Base-by-base conservation (phyloP, 2,113 vertebrate genomes). In the Sus scrofa region DNA sequence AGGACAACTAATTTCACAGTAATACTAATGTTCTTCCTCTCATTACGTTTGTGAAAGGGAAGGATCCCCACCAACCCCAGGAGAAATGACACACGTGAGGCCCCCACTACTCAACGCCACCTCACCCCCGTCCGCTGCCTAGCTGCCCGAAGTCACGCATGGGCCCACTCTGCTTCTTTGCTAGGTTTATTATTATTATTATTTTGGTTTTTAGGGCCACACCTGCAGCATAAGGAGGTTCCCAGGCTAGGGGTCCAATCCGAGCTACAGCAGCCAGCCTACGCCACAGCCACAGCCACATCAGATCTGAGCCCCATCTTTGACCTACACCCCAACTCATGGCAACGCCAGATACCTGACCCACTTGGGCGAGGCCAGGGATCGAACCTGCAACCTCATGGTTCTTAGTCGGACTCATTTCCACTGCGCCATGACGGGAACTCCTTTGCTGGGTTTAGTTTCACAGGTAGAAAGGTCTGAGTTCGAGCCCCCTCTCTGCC, bases 21-120 rank as follows among this genome's bases (percentile, higher is more conserved):
- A 82, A 44, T n/a, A 60, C 1, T 15, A 0, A 24, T 16, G n/a
- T 32, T 52, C 56, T 84, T 84, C 79, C 74, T 39, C 44, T 78
- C 44, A 1, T 39, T 22, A 32, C 34, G 2, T 44, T 6, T 70
- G 54, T 70, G 86, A 93, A 71, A 30, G 0, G 30, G 27, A 19
- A 27, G 6, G 26, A 7, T 37, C 74, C 39, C 37, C 27, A 8
- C 5, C 27, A 1, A 16, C 44, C 20, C 52, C 62, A 54, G 20
- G 50, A 73, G 71, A 77, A 30, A 30, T 0, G 0, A 20, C 0
- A 1, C 1, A 18, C 7, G 62, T 12, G 15, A 0, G 26, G 16
- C 30, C 19, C 24, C 19, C 19, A 0, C 32, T 8, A 0, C 20
- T 58, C 52, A 39, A 30, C 68, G 75, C 54, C 39, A 15, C 54